Evolutionary conservation across 2,888 invertebrate genomes (phyloP), one percentile per base, ranked within the genome.

Genomic region (Rhodophaea formosa): DNA sequence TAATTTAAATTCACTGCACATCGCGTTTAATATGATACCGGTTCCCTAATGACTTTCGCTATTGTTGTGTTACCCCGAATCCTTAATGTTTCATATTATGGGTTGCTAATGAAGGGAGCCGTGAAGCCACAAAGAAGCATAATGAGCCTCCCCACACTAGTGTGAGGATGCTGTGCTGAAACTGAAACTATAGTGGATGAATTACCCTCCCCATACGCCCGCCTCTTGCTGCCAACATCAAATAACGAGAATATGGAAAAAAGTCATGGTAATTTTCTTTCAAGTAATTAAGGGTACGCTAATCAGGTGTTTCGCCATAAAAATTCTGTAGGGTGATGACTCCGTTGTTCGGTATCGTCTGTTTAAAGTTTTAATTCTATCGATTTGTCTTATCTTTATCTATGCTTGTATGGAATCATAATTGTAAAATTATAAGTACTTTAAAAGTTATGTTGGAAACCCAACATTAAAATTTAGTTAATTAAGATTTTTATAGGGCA

Each of bases 81-180:
- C 58, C 44, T 56, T 63, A 63, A 64, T 61, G 62, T 64, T 71
- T 69, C 65, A 70, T 66, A 56, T 49, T 62, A 69, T 61, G 63
- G 68, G 75, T 75, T 59, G 57, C 62, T 80, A 80, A 79, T 79
- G 77, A 78, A 75, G 67, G 68, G 62, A 68, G 64, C 67, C 69
- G 61, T 64, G 69, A 66, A 71, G 68, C 67, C 68, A 79, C 75
- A 80, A 82, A 76, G 77, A 77, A 72, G 67, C 67, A 62, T 75
- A 77, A 80, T 77, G 75, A 78, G 74, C 74, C 71, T 62, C 66
- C 66, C 68, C 68, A 66, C 69, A 70, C 67, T 66, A 59, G 56
- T 60, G 61, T 62, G 64, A 69, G 64, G 65, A 72, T 70, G 72
- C 67, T 65, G 62, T 66, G 59, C 62, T 69, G 61, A 35, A 49